These are phyloP conservation scores for Campoletis raptor DNA, from an alignment of 2,888 invertebrate species.

Conservation along the genomic window DNA sequence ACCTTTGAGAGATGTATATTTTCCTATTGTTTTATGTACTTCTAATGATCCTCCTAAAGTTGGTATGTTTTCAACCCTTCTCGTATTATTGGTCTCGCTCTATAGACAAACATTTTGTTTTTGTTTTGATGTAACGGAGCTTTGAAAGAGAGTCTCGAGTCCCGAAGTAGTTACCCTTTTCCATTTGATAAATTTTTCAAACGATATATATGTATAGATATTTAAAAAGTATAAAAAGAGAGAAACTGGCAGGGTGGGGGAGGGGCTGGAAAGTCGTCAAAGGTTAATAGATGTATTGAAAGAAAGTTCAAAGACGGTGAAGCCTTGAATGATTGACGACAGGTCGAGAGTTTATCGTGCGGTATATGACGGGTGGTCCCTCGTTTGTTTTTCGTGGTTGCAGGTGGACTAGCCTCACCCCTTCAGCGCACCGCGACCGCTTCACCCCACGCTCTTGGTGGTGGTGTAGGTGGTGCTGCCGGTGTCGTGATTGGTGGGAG, in stretches of 20 bases:
- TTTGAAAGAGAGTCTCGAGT: conserved; percentile 82
- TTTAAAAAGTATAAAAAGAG: conserved; percentile 9
- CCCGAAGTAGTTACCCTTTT: conserved; percentile 48
- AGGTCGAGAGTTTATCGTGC: conserved; percentile 59
- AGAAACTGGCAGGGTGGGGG: not conserved
- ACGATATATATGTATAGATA: not conserved
- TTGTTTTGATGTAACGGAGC: conserved; percentile 70
- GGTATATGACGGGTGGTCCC: conserved; percentile 69
- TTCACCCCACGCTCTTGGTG: conserved; percentile 82
- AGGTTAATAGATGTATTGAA: conserved; percentile 51
- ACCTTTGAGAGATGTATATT: not conserved
- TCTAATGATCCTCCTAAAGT: conserved; percentile 23
- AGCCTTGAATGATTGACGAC: conserved; percentile 29
- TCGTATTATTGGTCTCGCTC: not conserved
- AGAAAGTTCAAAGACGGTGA: conserved; percentile 51
- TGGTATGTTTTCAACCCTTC: conserved; percentile 23
- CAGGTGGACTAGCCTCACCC: conserved; percentile 85
- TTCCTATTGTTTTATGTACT: conserved; percentile 31
- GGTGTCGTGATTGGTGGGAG: conserved; percentile 76
- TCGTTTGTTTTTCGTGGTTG: conserved; percentile 83
- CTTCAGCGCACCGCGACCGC: conserved; percentile 85
- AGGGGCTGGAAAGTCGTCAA: conserved; percentile 60
- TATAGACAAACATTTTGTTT: not conserved
- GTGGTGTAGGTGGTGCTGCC: conserved; percentile 77
- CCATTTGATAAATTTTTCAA: conserved; percentile 27